Conservation (phyloP, 2,888 invertebrate genomes). For the Torymus aiolomorphi region DNA sequence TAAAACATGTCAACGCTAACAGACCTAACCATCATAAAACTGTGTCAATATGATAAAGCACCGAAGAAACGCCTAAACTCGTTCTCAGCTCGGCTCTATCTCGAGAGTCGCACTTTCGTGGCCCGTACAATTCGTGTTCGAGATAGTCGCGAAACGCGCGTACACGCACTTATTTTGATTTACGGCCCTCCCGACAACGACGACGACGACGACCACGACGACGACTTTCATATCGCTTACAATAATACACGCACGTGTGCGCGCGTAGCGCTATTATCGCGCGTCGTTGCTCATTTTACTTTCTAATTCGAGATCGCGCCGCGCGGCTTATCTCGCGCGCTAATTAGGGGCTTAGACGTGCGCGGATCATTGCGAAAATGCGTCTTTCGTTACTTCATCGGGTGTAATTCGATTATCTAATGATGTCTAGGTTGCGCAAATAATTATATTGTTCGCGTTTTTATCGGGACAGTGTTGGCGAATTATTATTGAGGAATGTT, state of each 20-base stretch:
- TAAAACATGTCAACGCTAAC: too few species aligned
- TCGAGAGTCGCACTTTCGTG: not conserved
- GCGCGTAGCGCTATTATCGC: too few species aligned
- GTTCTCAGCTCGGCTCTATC: not conserved
- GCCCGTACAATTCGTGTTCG: not conserved
- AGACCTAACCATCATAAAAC: too few species aligned
- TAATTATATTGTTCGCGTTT: constrained; percentile 1
- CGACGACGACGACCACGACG: too few species aligned
- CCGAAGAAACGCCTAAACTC: not conserved
- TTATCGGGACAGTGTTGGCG: not conserved
- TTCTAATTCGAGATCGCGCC: constrained; percentile 31
- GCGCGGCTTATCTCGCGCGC: not conserved
- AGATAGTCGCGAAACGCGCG: not conserved
- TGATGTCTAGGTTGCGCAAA: constrained; percentile 7
- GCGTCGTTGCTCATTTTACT: constrained; percentile 1
- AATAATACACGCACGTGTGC: too few species aligned
- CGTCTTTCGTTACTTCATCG: constrained; percentile 13
- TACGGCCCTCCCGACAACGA: not conserved
- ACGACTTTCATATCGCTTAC: too few species aligned
- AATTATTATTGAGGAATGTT: too few species aligned
- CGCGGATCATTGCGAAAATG: constrained; percentile 14
- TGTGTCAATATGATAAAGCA: not conserved
- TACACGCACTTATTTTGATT: constrained; percentile 32
- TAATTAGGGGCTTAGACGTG: constrained; percentile 12
- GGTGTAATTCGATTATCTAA: constrained; percentile 33